A percentile compares a stretch with the other conserved stretches of the same genome.
These are phyloP conservation scores for Andrena bucephala DNA, from an alignment of 2,888 invertebrate species.

Conservation along the genomic window DNA sequence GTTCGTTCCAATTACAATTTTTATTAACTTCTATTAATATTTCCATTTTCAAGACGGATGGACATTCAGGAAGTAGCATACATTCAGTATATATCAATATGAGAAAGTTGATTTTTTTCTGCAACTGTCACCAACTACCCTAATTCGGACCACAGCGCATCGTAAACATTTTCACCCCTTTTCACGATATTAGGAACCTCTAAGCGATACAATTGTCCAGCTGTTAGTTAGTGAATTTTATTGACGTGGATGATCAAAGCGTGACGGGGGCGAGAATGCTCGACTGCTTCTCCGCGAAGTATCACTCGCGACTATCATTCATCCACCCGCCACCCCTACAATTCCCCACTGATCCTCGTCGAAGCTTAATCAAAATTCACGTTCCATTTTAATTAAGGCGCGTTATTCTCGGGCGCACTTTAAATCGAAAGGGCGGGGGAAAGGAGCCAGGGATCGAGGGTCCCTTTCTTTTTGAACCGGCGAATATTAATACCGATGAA, in stretches of 20 bases:
- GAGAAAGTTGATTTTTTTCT: too few relatives aligned
- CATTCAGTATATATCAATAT: too few relatives aligned
- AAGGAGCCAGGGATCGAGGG: slow-evolving; percentile 20
- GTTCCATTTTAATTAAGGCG: slow-evolving; percentile 51
- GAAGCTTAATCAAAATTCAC: slow-evolving; percentile 41
- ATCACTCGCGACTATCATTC: slow-evolving; percentile 2
- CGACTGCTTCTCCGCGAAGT: neutral
- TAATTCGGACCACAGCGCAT: too few relatives aligned
- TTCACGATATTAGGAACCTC: neutral
- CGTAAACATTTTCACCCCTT: too few relatives aligned
- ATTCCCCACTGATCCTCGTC: neutral
- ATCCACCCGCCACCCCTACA: neutral
- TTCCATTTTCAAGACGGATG: too few relatives aligned
- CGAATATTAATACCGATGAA: slow-evolving; percentile 74
- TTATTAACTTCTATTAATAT: too few relatives aligned
- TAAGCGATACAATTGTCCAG: neutral
- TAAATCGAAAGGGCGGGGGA: slow-evolving; percentile 17
- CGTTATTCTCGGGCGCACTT: slow-evolving; percentile 14
- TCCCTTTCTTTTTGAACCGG: slow-evolving; percentile 44
- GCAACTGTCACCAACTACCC: too few relatives aligned
- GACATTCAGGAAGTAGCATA: too few relatives aligned
- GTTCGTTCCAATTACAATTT: too few relatives aligned
- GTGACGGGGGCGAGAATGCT: neutral
- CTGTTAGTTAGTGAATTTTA: neutral
- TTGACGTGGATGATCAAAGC: neutral